Base-by-base conservation (phyloP, 2,113 vertebrate species). In the Triplophysa siluroides region DNA sequence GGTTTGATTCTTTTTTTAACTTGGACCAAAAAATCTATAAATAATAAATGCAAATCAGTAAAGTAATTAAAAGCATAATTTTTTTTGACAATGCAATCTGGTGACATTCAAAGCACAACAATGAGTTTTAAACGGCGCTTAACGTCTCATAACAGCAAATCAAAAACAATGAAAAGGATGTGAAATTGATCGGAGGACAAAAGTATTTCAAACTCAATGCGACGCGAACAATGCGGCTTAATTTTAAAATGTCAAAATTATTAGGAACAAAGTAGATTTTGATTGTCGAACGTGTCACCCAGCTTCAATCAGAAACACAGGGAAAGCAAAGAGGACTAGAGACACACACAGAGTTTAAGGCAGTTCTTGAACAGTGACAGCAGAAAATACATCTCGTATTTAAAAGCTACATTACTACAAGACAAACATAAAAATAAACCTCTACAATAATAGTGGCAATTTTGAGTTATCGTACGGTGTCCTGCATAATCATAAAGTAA, bases 301-400 rank as follows among this genome's bases (percentile, higher is more conserved):
- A 38, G 33, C 33, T 38, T 6, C 33, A 38, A 38, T 38, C 45
- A 50, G 21, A 52, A 70, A 70, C 23, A 52, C 14, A 52, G 23
- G 6, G 29, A 56, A 54, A 71, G 3, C 9, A n/a, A 33, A 50
- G 14, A 24, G 16, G 8, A 29, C 16, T 1, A 56, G 3, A 38
- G 33, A 38, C 33, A 38, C 29, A 29, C 26, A 54, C 52, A 19
- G 18, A 70, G 14, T 26, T 70, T 29, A 71, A 56, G 38, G 38
- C 50, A 21, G 60, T 23, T 58, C 29, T 54, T 23, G 19, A 72
- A 7, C 54, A 60, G 33, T 18, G 54, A 73, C 33, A 24, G 33
- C 33, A 60, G 14, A 73, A 73, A 73, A 60, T 24, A 60, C 54
- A 61, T 60, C 71, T 60, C 71, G 23, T 21, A 73, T 24, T 73